Evolutionary conservation across 2,797 vertebrate species (phyloP).

Genomic region (Lagocephalus sceleratus): DNA sequence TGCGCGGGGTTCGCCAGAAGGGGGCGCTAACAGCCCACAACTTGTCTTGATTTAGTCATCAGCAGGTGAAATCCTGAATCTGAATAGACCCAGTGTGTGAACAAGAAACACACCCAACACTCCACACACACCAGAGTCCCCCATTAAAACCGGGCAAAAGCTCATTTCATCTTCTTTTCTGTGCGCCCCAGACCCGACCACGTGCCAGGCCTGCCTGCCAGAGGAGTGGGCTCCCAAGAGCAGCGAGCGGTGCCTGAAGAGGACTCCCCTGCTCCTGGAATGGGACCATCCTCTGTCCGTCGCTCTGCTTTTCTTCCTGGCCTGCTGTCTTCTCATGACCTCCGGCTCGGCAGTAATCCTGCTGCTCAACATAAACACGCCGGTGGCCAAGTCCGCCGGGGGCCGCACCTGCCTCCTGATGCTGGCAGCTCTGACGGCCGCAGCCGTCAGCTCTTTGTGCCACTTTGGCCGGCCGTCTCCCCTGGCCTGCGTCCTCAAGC

Average conservation of each 20-base stretch:
- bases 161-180: background rate
- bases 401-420: constrained; percentile 84
- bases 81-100: background rate
- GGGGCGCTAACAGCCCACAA: constrained; percentile 21
- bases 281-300: constrained; percentile 68
- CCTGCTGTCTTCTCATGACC: constrained; percentile 72
- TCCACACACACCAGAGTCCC: background rate
- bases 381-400: constrained; percentile 82
- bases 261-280: constrained; percentile 63
- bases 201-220: constrained; percentile 70
- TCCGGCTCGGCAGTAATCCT: constrained; percentile 67
- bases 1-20: constrained; percentile 46
- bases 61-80: background rate
- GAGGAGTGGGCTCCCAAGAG: constrained; percentile 73
- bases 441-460: constrained; percentile 67
- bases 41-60: background rate
- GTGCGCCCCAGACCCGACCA: constrained; percentile 45
- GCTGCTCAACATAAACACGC: constrained; percentile 73
- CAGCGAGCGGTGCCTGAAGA: constrained; percentile 71
- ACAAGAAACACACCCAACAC: background rate
- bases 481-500: constrained; percentile 72
- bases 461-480: constrained; percentile 72
- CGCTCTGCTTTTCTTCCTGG: constrained; percentile 63
- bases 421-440: constrained; percentile 70
- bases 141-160: background rate